Evolutionary conservation across 2,113 vertebrate genomes (phyloP), one percentile per base, ranked within the genome.

Genomic region (Hoplias malabaricus): DNA sequence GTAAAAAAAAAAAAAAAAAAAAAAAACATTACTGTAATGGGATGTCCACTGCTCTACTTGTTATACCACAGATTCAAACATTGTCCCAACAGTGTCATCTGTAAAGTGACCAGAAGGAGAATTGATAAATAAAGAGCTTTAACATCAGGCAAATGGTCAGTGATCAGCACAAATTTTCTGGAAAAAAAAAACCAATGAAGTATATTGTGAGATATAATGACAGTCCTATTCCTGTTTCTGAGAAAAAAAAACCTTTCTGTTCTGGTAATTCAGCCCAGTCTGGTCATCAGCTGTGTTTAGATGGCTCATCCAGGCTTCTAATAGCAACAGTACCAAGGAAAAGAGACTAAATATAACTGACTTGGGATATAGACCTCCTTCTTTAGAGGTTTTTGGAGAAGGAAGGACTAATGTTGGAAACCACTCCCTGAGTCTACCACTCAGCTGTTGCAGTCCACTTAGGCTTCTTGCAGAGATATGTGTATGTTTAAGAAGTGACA

Each of bases 221-320:
- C 2, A 13, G 56, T 27, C 43, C 43, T 59, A 2, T 25, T 61
- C 43, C 11, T n/a, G 8, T 57, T 46, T 61, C 6, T 29, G 16
- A 27, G 9, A 16, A 36, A 25, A 27, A 36, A 25, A 27, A 1
- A 21, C 25, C 7, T 16, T 27, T 50, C 23, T 13, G 7, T 50
- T 8, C n/a, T 50, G 7, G 6, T 16, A 23, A 5, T 53, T 66
- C 23, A 59, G 42, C 62, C 73, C 68, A 11, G 62, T 78, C 84
- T 68, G 81, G 80, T 76, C 54, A 84, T 90, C 83, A 77, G 80
- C 84, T 90, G 76, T 83, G 86, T 89, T 89, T 90, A 83, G 85
- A 80, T 87, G 80, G 81, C 87, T 77, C 83, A 67, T 63, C 70
- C 73, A 53, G 81, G 56, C 13, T 33, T 67, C 12, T 23, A 19